A percentile compares a stretch with the other conserved stretches of the same genome.
phyloP scores from a whole-genome alignment of 2,113 vertebrate species.

The Herpailurus yagouaroundi region DNA sequence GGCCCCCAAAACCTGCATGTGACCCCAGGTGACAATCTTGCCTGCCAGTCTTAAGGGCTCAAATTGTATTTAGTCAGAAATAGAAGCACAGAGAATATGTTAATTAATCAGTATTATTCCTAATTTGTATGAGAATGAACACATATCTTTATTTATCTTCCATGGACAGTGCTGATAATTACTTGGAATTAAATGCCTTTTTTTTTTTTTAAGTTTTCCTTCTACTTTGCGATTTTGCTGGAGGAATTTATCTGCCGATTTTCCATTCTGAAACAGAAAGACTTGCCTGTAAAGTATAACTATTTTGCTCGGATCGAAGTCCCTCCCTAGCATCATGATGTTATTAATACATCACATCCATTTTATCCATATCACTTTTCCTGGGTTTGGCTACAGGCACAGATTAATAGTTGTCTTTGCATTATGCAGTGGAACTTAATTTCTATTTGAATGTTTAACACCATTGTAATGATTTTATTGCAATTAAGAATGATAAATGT shows the following conservation, averaged over 20 bases:
- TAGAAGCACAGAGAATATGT: background rate
- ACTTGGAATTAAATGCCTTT: conserved; percentile 60
- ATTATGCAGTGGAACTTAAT: conserved; percentile 81
- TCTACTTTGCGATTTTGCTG: conserved; percentile 67
- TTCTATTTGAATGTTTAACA: conserved; percentile 86
- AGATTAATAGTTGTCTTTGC: conserved; percentile 83
- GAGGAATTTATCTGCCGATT: conserved; percentile 56
- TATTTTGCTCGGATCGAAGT: conserved; percentile 61
- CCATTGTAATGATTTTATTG: conserved; percentile 83
- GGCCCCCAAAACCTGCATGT: background rate
- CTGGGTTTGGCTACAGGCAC: conserved; percentile 74
- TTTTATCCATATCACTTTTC: conserved; percentile 78
- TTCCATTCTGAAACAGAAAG: conserved; percentile 58
- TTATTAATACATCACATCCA: conserved; percentile 75
- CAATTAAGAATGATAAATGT: conserved; percentile 88
- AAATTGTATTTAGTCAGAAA: conserved; percentile 17
- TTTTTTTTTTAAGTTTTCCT: conserved; percentile 34
- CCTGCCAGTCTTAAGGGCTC: background rate
- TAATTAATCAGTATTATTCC: conserved; percentile 21
- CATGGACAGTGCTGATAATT: conserved; percentile 62
- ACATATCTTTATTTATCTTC: conserved; percentile 65
- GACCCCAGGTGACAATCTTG: background rate
- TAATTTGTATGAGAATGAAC: conserved; percentile 38
- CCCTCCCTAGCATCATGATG: conserved; percentile 70
- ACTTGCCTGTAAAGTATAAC: conserved; percentile 37